Evolutionary conservation across 2,113 vertebrate genomes (phyloP).

Genomic region (Myxocyprinus asiaticus): DNA sequence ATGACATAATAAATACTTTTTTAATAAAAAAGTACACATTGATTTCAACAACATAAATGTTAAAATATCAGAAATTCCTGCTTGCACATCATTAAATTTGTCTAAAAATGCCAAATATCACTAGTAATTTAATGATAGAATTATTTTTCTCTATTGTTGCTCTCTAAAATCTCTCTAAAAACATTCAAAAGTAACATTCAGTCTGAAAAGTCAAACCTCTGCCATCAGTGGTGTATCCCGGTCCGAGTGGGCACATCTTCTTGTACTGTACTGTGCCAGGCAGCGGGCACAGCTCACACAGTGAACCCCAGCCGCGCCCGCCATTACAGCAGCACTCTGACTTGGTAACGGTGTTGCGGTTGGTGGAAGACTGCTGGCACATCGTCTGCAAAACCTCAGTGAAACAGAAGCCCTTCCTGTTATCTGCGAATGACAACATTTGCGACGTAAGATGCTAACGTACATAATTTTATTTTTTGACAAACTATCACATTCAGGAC

Average conservation of each 20-base stretch:
- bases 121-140: too few species aligned
- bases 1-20: too few species aligned
- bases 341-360: constrained; percentile 85
- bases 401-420: constrained; percentile 88
- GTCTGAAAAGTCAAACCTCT: constrained; percentile 75
- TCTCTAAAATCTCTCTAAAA: not conserved
- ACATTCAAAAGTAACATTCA: too few species aligned
- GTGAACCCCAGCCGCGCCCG: constrained; percentile 87
- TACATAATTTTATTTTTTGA: too few species aligned
- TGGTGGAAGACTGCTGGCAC: constrained; percentile 88
- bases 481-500: too few species aligned
- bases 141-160: not conserved
- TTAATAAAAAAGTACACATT: too few species aligned
- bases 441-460: not conserved
- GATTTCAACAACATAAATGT: too few species aligned
- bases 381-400: constrained; percentile 85
- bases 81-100: too few species aligned
- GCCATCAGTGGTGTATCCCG: constrained; percentile 87
- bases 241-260: constrained; percentile 91
- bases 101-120: too few species aligned
- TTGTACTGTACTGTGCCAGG: constrained; percentile 87
- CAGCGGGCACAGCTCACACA: constrained; percentile 91
- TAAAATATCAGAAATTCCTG: too few species aligned
- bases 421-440: constrained; percentile 71
- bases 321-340: constrained; percentile 90